phyloP scores from a whole-genome alignment of 2,888 invertebrate genomes.

The Serripes groenlandicus region DNA sequence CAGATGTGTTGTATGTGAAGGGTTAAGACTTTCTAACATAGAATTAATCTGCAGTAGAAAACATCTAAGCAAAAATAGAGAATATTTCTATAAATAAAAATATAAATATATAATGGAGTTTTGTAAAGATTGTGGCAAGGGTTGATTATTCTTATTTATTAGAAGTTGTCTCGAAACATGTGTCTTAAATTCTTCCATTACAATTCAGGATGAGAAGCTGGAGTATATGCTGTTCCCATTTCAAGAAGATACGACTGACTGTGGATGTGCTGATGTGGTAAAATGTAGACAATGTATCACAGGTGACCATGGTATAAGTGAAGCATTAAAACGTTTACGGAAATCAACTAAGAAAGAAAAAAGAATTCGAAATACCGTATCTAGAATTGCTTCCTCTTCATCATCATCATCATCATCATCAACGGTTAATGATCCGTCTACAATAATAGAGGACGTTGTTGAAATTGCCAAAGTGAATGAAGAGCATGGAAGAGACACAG shows the following conservation, averaged over 20 bases:
- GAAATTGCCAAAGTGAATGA: neutral
- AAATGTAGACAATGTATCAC: conserved; percentile 5
- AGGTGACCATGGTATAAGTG: conserved; percentile 56
- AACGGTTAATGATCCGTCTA: neutral
- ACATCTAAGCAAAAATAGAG: no score
- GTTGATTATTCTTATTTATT: no score
- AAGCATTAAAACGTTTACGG: conserved; percentile 32
- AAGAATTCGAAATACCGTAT: conserved; percentile 31
- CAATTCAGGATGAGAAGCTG: conserved; percentile 71
- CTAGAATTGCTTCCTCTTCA: conserved; percentile 13
- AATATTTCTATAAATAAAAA: no score
- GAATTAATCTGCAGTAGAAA: no score
- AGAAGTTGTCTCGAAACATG: no score
- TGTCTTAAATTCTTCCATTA: no score
- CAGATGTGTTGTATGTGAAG: no score
- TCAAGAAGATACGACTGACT: neutral
- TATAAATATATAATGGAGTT: no score
- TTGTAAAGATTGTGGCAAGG: no score
- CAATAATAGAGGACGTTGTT: conserved; percentile 1
- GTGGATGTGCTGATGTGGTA: conserved; percentile 1
- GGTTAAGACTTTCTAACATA: no score
- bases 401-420: conserved; percentile 19
- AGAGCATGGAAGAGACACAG: neutral
- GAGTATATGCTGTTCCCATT: conserved; percentile 55
- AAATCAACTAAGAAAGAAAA: conserved; percentile 59